Evolutionary conservation across 2,888 invertebrate species (phyloP), one percentile per base, ranked within the genome.

Genomic region (Nephrotoma appendiculata): DNA sequence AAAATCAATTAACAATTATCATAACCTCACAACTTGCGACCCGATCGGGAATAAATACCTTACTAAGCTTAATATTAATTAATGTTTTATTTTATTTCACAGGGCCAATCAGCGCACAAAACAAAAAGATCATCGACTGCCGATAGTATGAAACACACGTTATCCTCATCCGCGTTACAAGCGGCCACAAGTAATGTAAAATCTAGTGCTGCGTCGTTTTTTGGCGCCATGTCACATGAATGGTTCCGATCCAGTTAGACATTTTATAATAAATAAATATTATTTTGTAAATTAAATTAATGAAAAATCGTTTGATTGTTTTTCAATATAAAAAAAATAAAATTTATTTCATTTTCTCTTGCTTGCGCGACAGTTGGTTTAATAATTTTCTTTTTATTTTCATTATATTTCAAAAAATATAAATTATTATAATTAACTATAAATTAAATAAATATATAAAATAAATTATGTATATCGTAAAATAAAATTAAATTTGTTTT

Each of bases 151-250:
- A 83, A 44, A 19, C 19, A 83, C 11, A 2, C 83, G 7, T 31
- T 57, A 43, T 85, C 87, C 43, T 48, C 86, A 5, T 57, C 87
- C 0, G 84, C 84, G 9, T 84, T 84, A n/a, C 43, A 41, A 9
- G 43, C 84, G 15, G 84, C 84, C 15, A 84, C 84, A 15, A 88
- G 86, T 85, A 88, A 88, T 85, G 92, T 93, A 86, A 94, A 95
- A 88, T 95, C 96, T 15, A 95, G 96, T 12, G 96, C 96, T 0
- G 95, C 96, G 0, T 95, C 96, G 0, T 95, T 96, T 91, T 96
- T 96, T 90, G 96, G 95, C 86, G 95, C 95, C 3, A 95, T 96
- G 94, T 95, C 96, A 6, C 95, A 95, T 9, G 96, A 96, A 90
- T 96, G 96, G 96, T 96, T 96, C 90, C 93, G 95, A 88, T 92